A percentile compares a stretch with the other conserved stretches of the same genome.
phyloP scores from a whole-genome alignment of 2,888 invertebrate species.

The Clistopyga incitator region DNA sequence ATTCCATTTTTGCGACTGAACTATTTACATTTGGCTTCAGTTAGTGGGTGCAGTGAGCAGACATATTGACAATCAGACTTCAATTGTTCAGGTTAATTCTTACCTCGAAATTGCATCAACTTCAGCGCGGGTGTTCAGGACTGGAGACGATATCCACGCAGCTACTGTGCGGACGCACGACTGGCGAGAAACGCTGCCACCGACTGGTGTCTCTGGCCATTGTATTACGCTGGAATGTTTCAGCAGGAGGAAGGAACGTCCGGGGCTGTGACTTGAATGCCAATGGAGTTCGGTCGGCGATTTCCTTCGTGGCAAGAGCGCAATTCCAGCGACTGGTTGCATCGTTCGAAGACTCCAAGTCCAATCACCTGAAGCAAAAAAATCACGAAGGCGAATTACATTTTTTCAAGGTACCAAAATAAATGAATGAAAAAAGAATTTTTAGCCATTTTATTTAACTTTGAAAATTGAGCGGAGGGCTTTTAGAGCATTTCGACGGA shows the following conservation, averaged over 20 bases:
- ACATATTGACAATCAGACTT: neutral
- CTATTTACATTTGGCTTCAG: neutral
- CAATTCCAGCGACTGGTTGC: constrained; percentile 25
- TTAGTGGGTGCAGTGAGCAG: neutral
- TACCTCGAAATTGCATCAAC: constrained; percentile 56
- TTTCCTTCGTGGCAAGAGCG: constrained; percentile 74
- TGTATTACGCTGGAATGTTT: constrained; percentile 81
- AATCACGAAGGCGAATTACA: constrained; percentile 6
- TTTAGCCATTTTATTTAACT: neutral
- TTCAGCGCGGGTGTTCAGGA: constrained; percentile 16
- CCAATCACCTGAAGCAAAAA: constrained; percentile 6
- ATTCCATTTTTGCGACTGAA: neutral
- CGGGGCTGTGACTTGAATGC: constrained; percentile 81
- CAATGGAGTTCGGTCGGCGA: constrained; percentile 78
- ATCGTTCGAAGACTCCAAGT: constrained; percentile 13
- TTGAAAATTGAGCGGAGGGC: neutral
- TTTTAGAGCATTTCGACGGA: constrained; percentile 19
- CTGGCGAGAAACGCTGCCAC: constrained; percentile 78
- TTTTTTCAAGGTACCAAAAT: neutral
- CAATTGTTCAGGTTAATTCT: constrained; percentile 42
- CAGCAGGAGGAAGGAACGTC: constrained; percentile 81
- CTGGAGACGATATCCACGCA: constrained; percentile 54
- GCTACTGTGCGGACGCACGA: constrained; percentile 71
- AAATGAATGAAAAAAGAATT: neutral
- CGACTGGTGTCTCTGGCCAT: constrained; percentile 77